phyloP scores from a whole-genome alignment of 2,113 vertebrate species.

The Corvus cornix region DNA sequence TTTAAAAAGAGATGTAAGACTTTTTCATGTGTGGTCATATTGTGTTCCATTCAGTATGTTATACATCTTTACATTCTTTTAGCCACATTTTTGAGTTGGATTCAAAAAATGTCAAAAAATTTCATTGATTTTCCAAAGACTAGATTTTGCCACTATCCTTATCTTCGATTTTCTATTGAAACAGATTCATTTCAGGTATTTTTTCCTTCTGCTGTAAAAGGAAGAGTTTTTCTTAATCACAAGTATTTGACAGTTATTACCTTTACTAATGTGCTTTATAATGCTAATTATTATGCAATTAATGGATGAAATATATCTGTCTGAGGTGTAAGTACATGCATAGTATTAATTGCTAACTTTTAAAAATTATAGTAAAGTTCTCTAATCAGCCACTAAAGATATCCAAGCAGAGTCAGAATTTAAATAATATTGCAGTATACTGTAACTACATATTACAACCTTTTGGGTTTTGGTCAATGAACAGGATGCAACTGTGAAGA shows the following conservation, averaged over 20 bases:
- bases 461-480: background rate
- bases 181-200: background rate
- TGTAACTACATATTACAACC: background rate
- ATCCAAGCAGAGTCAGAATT: background rate
- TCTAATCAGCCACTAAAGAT: background rate
- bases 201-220: background rate
- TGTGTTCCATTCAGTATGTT: background rate
- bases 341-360: background rate
- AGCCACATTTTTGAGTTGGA: background rate
- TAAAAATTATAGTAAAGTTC: background rate
- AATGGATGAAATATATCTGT: background rate
- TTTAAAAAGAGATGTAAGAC: background rate
- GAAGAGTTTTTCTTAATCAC: background rate
- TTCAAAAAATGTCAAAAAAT: background rate
- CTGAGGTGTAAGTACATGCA: background rate
- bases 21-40: background rate
- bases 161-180: background rate
- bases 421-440: background rate
- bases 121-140: background rate
- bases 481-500: background rate
- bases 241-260: accelerated
- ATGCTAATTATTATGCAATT: background rate
- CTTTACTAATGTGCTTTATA: background rate
- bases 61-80: background rate
- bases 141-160: background rate